phyloP scores from a whole-genome alignment of 2,888 invertebrate genomes.

The Parnassius apollo region DNA sequence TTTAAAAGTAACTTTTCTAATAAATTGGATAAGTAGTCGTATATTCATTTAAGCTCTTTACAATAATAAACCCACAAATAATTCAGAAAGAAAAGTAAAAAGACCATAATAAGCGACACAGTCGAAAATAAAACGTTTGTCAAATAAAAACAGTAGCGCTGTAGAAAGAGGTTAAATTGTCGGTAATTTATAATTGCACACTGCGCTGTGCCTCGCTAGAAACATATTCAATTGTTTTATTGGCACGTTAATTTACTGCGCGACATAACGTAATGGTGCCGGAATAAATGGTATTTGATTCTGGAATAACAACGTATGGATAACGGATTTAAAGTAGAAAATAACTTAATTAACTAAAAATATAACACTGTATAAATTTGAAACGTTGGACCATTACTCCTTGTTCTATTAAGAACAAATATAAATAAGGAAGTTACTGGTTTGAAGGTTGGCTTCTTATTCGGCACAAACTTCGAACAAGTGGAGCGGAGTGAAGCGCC shows the following conservation, averaged over 20 bases:
- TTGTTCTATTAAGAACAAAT: conserved; percentile 3
- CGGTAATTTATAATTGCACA: conserved; percentile 26
- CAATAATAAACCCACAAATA: not conserved
- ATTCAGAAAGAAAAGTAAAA: conserved; percentile 1
- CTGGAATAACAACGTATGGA: conserved; percentile 13
- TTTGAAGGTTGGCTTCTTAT: not conserved
- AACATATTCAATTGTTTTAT: conserved; percentile 26
- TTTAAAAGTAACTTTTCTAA: no score
- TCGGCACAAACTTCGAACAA: conserved; percentile 2
- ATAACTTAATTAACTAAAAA: no score
- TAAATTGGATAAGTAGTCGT: no score
- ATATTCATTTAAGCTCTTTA: no score
- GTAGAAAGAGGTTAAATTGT: conserved; percentile 19
- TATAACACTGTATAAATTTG: no score
- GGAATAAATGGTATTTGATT: conserved; percentile 18
- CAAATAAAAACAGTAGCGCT: conserved; percentile 9
- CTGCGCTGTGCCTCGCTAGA: conserved; percentile 7
- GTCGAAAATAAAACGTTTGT: conserved; percentile 17
- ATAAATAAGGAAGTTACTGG: not conserved
- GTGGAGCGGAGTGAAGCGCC: conserved; percentile 7
- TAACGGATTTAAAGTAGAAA: no score
- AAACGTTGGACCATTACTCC: no score
- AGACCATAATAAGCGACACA: conserved; percentile 2
- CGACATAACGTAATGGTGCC: conserved; percentile 19
- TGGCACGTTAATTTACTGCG: conserved; percentile 21